Evolutionary conservation across 2,113 vertebrate genomes (phyloP), one percentile per base, ranked within the genome.

Genomic region (Speoplatyrhinus poulsoni): DNA sequence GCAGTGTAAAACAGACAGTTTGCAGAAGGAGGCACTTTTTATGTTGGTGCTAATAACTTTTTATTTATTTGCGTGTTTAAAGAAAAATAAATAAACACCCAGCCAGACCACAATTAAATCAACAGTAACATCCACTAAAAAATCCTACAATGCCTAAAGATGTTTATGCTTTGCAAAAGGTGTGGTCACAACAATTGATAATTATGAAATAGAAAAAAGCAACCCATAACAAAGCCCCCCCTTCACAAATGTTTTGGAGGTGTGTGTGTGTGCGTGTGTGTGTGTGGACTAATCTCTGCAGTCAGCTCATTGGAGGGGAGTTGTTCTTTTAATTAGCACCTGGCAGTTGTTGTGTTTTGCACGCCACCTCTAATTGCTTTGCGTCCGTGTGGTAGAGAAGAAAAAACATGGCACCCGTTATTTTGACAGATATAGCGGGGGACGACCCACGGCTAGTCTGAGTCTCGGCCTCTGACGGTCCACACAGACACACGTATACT

Each of bases 261-360:
- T 6, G 61, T 52, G 41, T 4, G 16, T 32, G 9, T 13, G 36
- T 41, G 36, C 7, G 36, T 56, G 17, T 15, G 7, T 59, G 26
- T 62, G 11, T 53, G 52, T 26, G 64, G 60, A 52, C 73, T 72
- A 65, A 79, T 83, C 54, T 73, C 66, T 52, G 70, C 73, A 66
- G 73, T 87, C 87, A 69, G 82, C 76, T 79, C 73, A 73, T 83
- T 73, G 73, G 70, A 79, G 63, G 75, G 83, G 85, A 81, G 85
- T 82, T 83, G 82, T 82, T 82, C 74, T 73, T 91, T 93, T 92
- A 92, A 93, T 94, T 92, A 93, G 85, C 90, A 75, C 76, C 77
- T 82, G 76, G 79, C 77, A 87, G 89, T 88, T 65, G 65, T 85
- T 55, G 82, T 93, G 91, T 92, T 93, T 89, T 87, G 86, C 89